Conservation (phyloP, 2,113 vertebrate genomes). For the Microcebus griseorufus region DNA sequence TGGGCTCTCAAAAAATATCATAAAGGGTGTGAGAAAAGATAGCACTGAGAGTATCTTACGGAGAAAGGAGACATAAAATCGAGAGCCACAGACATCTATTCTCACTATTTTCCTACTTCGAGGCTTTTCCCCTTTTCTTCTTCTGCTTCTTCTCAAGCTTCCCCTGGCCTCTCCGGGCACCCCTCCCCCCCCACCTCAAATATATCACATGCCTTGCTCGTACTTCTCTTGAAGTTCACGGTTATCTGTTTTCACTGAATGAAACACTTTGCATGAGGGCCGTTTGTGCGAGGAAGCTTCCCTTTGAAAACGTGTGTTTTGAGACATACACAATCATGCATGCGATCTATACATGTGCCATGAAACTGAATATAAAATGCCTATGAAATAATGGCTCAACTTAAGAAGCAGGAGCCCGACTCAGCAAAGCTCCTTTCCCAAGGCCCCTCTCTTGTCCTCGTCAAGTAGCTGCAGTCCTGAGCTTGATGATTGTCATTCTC, state of each 20-base stretch:
- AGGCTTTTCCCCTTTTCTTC: not conserved
- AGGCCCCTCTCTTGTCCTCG: not conserved
- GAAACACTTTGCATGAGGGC: not conserved
- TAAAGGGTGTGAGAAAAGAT: not conserved
- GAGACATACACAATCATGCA: not conserved
- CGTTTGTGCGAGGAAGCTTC: not conserved
- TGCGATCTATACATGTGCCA: not conserved
- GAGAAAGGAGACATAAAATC: not conserved
- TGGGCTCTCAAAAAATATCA: not conserved
- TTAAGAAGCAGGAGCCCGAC: not conserved
- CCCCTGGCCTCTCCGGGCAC: rapidly evolving
- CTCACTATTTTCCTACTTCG: not conserved
- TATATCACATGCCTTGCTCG: not conserved
- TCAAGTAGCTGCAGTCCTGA: not conserved
- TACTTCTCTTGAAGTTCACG: not conserved
- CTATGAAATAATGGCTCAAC: not conserved
- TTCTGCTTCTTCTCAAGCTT: not conserved
- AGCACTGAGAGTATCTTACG: not conserved
- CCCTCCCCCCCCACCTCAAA: too few species aligned
- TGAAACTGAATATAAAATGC: not conserved
- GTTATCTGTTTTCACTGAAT: not conserved
- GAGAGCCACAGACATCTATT: not conserved
- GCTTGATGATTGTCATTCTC: not conserved
- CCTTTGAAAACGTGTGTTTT: not conserved
- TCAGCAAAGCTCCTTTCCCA: not conserved